These are phyloP conservation scores for Mustela erminea DNA, from an alignment of 2,797 vertebrate genomes.

Conservation along the genomic window DNA sequence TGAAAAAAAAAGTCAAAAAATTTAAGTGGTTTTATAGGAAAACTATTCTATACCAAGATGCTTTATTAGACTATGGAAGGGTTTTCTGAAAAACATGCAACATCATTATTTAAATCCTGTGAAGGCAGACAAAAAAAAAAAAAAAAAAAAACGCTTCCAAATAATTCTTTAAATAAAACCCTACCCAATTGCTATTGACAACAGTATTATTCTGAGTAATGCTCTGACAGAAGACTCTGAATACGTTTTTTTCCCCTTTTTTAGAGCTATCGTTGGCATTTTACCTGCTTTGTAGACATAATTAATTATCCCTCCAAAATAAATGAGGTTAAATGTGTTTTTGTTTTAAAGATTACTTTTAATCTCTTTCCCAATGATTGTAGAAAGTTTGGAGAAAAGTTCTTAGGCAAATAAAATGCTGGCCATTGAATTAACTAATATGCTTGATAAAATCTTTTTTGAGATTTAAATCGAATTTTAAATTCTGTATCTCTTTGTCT, in stretches of 20 bases:
- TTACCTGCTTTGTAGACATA: slow-evolving; percentile 2
- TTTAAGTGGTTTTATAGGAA: background rate
- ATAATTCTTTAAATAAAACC: slow-evolving; percentile 12
- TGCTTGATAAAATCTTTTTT: background rate
- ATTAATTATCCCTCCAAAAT: slow-evolving; percentile 66
- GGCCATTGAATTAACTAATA: slow-evolving; percentile 13
- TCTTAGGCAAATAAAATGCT: slow-evolving; percentile 1
- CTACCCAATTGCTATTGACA: slow-evolving; percentile 48
- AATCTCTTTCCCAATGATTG: slow-evolving; percentile 22
- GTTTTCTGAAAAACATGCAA: background rate
- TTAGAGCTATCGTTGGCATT: slow-evolving; percentile 42
- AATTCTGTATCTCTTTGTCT: background rate
- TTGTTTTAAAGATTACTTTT: slow-evolving; percentile 50
- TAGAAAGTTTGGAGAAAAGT: background rate
- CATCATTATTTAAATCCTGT: slow-evolving; percentile 23
- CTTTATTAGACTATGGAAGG: background rate
- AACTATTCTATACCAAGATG: background rate
- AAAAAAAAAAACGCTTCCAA: background rate
- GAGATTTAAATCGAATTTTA: background rate
- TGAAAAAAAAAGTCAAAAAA: background rate
- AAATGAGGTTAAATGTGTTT: slow-evolving; percentile 37
- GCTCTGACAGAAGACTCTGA: background rate
- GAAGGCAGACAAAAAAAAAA: background rate
- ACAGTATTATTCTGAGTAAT: slow-evolving; percentile 35
- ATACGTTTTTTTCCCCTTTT: slow-evolving; percentile 40